Percentiles rank a stretch among this genome's conserved stretches.
Evolutionary conservation across 2,797 vertebrate species (phyloP).

Genomic region (Gambelia wislizenii): DNA sequence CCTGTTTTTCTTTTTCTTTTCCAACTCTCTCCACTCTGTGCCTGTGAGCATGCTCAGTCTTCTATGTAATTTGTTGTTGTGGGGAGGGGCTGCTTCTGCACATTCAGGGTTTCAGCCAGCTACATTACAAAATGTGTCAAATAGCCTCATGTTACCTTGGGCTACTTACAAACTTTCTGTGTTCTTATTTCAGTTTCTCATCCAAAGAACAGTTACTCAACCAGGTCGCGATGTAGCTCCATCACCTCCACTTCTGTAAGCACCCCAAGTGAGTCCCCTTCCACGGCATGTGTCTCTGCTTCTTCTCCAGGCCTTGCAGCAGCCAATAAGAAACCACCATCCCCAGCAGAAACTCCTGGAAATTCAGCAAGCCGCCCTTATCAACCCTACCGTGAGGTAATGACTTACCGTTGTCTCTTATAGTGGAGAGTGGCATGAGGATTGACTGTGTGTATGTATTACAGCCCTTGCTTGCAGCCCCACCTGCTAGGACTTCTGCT

Average conservation of each 20-base stretch:
- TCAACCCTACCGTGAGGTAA: constrained; percentile 86
- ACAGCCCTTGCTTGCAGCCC: not conserved
- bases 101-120: not conserved
- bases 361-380: constrained; percentile 65
- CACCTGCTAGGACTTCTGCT: no score
- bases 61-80: not conserved
- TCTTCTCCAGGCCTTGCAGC: constrained; percentile 71
- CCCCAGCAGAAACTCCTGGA: constrained; percentile 47
- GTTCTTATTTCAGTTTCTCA: constrained; percentile 87
- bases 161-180: not conserved
- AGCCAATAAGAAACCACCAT: constrained; percentile 61
- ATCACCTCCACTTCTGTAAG: constrained; percentile 77
- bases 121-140: not conserved
- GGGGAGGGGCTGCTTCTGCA: no score
- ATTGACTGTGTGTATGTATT: not conserved
- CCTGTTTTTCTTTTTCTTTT: not conserved
- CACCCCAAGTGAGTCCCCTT: constrained; percentile 62
- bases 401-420: not conserved
- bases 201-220: constrained; percentile 92
- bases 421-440: not conserved
- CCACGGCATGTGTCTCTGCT: constrained; percentile 72
- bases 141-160: not conserved
- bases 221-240: constrained; percentile 88
- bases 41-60: not conserved
- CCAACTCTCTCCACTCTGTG: not conserved